Conservation (phyloP, 2,888 invertebrate species). For the Chrysolina oricalcia region DNA sequence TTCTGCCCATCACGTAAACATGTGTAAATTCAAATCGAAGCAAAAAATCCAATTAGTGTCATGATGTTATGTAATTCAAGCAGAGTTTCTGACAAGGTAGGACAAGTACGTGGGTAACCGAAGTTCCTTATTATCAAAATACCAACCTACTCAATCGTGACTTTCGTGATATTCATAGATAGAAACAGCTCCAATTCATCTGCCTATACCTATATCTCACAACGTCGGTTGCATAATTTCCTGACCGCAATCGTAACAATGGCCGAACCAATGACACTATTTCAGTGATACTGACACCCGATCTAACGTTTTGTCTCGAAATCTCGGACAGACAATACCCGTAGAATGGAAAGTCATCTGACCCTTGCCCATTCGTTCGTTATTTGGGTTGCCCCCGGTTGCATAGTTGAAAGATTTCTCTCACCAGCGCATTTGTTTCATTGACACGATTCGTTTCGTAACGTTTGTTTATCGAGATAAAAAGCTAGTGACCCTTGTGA, state of each 20-base stretch:
- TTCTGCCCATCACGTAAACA: too few relatives aligned
- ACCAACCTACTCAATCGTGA: not conserved
- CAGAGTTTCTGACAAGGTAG: not conserved
- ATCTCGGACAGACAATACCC: not conserved
- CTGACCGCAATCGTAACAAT: constrained; percentile 19
- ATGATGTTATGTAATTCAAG: not conserved
- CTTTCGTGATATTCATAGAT: not conserved
- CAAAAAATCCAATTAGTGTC: not conserved
- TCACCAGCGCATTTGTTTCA: not conserved
- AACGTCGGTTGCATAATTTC: constrained; percentile 10
- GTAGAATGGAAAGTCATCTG: constrained; percentile 22
- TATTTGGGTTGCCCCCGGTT: constrained; percentile 1
- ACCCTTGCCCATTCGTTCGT: constrained; percentile 14
- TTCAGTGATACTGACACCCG: not conserved
- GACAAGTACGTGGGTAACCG: not conserved
- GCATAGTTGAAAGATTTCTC: constrained; percentile 7
- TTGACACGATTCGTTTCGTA: constrained; percentile 25
- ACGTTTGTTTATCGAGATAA: constrained; percentile 16
- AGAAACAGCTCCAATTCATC: constrained; percentile 5
- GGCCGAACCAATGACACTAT: not conserved
- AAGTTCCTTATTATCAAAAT: not conserved
- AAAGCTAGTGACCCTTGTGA: constrained; percentile 28
- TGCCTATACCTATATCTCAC: not conserved
- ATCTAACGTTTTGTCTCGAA: not conserved
- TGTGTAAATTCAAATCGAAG: too few relatives aligned